Conservation (phyloP, 1,140 invertebrate species). For the Sitophilus oryzae region DNA sequence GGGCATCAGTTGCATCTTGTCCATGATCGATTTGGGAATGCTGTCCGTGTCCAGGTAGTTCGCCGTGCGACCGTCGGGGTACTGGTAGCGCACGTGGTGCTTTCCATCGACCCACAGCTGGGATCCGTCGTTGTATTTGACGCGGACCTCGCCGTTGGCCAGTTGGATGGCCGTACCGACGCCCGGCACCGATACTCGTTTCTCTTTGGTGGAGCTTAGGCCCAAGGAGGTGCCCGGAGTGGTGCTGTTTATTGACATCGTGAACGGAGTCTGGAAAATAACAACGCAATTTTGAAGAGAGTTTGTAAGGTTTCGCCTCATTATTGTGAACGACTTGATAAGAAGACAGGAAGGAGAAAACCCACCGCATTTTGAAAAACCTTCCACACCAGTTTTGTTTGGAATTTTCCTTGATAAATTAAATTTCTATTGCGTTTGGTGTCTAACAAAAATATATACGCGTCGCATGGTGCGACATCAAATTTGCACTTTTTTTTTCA, state of each 20-base stretch:
- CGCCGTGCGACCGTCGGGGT: constrained; percentile 32
- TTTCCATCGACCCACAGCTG: constrained; percentile 42
- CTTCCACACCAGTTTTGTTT: too few species aligned
- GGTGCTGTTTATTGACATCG: constrained; percentile 27
- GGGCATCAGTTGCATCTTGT: constrained; percentile 40
- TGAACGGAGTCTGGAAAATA: constrained; percentile 36
- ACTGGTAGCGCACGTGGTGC: constrained; percentile 36
- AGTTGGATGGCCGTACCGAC: constrained; percentile 47
- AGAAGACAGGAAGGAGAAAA: too few species aligned
- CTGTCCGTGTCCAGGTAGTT: constrained; percentile 35
- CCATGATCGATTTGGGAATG: constrained; percentile 38
- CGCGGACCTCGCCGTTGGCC: constrained; percentile 47
- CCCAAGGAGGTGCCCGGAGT: constrained; percentile 18
- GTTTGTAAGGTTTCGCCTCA: neutral
- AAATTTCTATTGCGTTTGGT: too few species aligned
- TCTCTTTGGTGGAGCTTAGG: constrained; percentile 27
- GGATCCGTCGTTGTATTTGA: constrained; percentile 50
- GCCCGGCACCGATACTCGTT: constrained; percentile 44
- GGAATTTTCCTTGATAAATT: too few species aligned
- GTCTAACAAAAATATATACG: too few species aligned
- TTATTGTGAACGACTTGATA: too few species aligned
- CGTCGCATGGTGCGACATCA: too few species aligned
- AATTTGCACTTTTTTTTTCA: too few species aligned
- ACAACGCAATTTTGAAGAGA: neutral
- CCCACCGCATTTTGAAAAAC: too few species aligned